Evolutionary conservation across 2,888 invertebrate genomes (phyloP), one percentile per base, ranked within the genome.

Genomic region (Stramonita haemastoma): DNA sequence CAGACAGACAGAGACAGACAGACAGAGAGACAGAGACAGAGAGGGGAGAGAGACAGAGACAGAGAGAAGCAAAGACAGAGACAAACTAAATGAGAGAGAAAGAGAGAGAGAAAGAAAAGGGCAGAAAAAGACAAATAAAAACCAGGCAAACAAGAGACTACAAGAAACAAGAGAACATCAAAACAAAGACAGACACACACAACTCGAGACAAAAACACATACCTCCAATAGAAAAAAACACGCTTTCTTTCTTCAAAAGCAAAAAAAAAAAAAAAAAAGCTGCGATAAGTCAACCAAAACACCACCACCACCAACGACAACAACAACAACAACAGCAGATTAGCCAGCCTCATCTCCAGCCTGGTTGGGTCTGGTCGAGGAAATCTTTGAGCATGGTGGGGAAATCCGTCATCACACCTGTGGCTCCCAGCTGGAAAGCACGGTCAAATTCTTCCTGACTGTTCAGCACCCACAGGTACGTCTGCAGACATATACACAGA

Each of bases 401-500:
- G 94, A 97, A 97, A 95, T 97, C 97, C 66, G 97, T 97, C 97
- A 97, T 97, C n/a, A 97, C 96, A 15, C 97, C 97, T 36, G 97
- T 96, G 17, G 96, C 97, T 86, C 97, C 97, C 70, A 97, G 95
- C 46, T 92, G 91, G 93, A 97, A 97, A 13, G 97, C 97, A 94
- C 96, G 94, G 90, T 96, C 96, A 93, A 97, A 97, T 90, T 97
- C 97, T 36, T 97, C 96, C 89, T 97, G 97, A 89, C 96, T 96
- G 95, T 97, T 97, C 90, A 97, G 95, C 70, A 97, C 97, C 97
- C 97, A 97, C 84, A 97, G 96, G 93, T 97, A 97, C 13, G 97
- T 97, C 97, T 97, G 95, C 29, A 95, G 32, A 29, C 57, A 57
- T 13, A 57, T 17, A 8, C 57, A 57, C 8, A 57, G 15, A 57